These are phyloP conservation scores for Synanthedon tipuliformis DNA, from an alignment of 2,888 invertebrate species.

Conservation along the genomic window DNA sequence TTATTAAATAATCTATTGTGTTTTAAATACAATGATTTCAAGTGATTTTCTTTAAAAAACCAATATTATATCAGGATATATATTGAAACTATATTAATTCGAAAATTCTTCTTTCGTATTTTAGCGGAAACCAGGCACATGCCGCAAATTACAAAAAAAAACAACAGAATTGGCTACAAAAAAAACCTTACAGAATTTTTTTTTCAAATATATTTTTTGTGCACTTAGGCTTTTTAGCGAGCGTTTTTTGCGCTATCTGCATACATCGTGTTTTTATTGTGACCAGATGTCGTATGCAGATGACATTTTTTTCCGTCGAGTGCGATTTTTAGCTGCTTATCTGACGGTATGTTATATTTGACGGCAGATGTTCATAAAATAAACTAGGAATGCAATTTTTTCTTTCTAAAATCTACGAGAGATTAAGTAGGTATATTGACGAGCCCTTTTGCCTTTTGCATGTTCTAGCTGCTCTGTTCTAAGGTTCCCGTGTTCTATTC, in stretches of 20 bases:
- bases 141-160: constrained; percentile 33
- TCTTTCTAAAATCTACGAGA: too few species aligned
- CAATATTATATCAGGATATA: too few species aligned
- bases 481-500: too few species aligned
- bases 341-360: constrained; percentile 44
- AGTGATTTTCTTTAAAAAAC: too few species aligned
- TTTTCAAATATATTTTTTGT: constrained; percentile 26
- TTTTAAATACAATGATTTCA: too few species aligned
- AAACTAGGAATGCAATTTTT: too few species aligned
- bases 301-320: constrained; percentile 54
- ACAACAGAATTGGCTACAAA: constrained; percentile 29
- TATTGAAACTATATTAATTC: too few species aligned
- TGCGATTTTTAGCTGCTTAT: constrained; percentile 64
- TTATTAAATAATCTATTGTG: too few species aligned
- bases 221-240: constrained; percentile 46
- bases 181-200: constrained; percentile 33
- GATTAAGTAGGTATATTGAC: too few species aligned
- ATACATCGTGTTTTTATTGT: constrained; percentile 41
- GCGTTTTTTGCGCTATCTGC: constrained; percentile 39
- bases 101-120: too few species aligned
- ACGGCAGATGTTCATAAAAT: constrained; percentile 43
- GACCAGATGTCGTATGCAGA: constrained; percentile 68
- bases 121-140: constrained; percentile 55
- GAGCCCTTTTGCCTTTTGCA: too few species aligned
- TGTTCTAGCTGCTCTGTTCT: too few species aligned